These are phyloP conservation scores for Amblyteles armatorius DNA, from an alignment of 2,888 invertebrate genomes.

Conservation along the genomic window DNA sequence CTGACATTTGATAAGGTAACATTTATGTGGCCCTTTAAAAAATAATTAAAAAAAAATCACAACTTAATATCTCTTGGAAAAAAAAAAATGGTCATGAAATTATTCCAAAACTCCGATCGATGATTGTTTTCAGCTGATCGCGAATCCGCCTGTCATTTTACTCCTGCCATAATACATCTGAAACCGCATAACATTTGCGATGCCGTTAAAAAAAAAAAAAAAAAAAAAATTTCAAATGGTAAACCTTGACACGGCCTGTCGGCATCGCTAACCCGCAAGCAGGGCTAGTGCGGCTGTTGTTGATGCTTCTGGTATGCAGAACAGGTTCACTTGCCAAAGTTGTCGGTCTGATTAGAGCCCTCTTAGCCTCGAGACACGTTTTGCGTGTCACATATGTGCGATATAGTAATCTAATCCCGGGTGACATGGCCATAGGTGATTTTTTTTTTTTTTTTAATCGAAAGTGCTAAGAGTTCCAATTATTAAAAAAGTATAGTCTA, in stretches of 20 bases:
- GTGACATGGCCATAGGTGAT: too few species aligned
- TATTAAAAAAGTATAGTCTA: too few species aligned
- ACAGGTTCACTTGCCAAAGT: conserved; percentile 61
- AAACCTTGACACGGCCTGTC: conserved; percentile 65
- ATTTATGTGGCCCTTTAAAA: too few species aligned
- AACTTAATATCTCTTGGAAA: not conserved
- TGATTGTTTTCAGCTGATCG: not conserved
- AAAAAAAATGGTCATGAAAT: conserved; percentile 9
- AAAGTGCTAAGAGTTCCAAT: too few species aligned
- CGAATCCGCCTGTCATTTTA: too few species aligned
- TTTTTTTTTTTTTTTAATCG: too few species aligned
- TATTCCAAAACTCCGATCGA: too few species aligned
- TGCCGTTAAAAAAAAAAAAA: not conserved
- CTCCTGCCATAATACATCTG: not conserved
- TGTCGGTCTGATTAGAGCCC: conserved; percentile 55
- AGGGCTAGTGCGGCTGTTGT: conserved; percentile 20
- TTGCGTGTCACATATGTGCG: conserved; percentile 9
- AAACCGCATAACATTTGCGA: too few species aligned
- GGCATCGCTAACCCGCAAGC: conserved; percentile 52
- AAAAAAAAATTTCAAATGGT: conserved; percentile 49
- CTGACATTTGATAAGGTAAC: too few species aligned
- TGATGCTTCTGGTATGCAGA: conserved; percentile 62
- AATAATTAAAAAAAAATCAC: too few species aligned
- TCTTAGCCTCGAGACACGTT: conserved; percentile 47
- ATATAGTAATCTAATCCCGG: conserved; percentile 18